Evolutionary conservation across 2,797 vertebrate genomes (phyloP), one percentile per base, ranked within the genome.

Genomic region (Gorsachius magnificus): DNA sequence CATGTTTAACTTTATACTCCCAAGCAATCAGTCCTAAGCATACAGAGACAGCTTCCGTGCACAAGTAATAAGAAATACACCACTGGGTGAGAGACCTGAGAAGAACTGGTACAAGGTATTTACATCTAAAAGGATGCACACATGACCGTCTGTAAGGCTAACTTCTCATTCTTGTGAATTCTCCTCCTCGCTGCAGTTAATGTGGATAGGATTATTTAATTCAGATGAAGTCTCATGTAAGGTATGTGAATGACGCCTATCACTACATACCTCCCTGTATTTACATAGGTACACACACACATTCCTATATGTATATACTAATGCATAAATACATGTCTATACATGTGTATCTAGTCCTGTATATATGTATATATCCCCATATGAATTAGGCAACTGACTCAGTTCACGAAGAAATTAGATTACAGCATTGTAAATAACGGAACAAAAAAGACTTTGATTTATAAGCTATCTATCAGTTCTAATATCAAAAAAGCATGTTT

Each of bases 1-100:
- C 48, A 66, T 90, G 45, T 89, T 96, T 95, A 93, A 95, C 93
- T 94, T 94, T 29, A 77, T 45, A 71, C 43, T 95, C 57, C 77
- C 61, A 90, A 88, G 79, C 65, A 92, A 95, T 92, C 90, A 82
- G 66, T 94, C 58, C 77, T 84, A 82, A 87, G 72, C 66, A 93
- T 31, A 82, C 45, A 88, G 8, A 72, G 77, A 82, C 58, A 84
- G 81, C 68, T 84, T 89, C 60, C 9, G 15, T 51, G n/a, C 54
- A 72, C 50, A 69, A 57, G n/a, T 46, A 65, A 91, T 60, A 45
- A 86, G 72, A 94, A 89, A 79, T 50, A 87, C 46, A 69, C 45
- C 69, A 1, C 3, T 70, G 58, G 21, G 33, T 14, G 7, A 65
- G 15, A 61, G 35, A 91, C 70, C 28, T 56, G 63, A 79, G 60